Evolutionary conservation across 2,113 vertebrate genomes (phyloP).

Genomic region (Elephantulus edwardii): DNA sequence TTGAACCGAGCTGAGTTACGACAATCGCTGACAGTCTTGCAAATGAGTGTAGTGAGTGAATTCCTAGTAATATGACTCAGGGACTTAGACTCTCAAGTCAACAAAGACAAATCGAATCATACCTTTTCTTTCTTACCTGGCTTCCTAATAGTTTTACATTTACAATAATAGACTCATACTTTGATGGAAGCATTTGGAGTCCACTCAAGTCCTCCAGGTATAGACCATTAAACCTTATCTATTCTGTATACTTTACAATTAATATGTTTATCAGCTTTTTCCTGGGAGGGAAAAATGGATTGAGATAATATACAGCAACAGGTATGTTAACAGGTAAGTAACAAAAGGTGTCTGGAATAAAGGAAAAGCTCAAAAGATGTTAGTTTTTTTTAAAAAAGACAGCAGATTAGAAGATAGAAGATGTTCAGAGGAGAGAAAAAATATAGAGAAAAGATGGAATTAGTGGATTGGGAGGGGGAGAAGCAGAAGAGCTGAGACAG

Average conservation of each 20-base stretch:
- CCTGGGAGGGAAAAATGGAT: neutral
- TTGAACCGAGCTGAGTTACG: neutral
- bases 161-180: neutral
- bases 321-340: neutral
- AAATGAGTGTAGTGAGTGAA: neutral
- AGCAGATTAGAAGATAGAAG: neutral
- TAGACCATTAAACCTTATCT: constrained; percentile 1
- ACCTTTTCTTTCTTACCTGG: neutral
- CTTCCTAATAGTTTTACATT: neutral
- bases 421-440: neutral
- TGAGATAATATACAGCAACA: neutral
- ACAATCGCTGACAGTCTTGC: neutral
- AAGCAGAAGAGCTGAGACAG: neutral
- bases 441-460: neutral
- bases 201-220: neutral
- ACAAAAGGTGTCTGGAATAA: neutral
- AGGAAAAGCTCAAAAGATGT: neutral
- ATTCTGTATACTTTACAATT: neutral
- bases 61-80: neutral
- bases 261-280: constrained; percentile 33
- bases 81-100: neutral
- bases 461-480: neutral
- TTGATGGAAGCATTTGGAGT: neutral
- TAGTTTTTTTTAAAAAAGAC: neutral
- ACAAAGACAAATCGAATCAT: neutral